Percentiles rank a stretch among this genome's conserved stretches.
phyloP scores from a whole-genome alignment of 2,888 invertebrate species.

The Sphaerophoria taeniata region DNA sequence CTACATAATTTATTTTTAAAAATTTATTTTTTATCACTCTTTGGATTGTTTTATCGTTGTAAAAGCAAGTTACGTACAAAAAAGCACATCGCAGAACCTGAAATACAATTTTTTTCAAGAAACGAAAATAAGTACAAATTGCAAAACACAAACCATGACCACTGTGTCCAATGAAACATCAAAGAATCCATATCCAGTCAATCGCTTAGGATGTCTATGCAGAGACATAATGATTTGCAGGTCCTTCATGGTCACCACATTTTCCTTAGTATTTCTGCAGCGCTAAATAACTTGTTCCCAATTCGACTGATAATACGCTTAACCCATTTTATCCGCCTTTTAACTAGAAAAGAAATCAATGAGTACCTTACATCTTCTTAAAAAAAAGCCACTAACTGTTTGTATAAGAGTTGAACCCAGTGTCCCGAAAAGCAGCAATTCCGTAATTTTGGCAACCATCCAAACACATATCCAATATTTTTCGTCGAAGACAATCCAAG shows the following conservation, averaged over 20 bases:
- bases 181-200: slow-evolving; percentile 51
- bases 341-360: slow-evolving; percentile 3
- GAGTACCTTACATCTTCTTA: too few species aligned
- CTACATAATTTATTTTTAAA: too few species aligned
- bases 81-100: too few species aligned
- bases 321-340: slow-evolving; percentile 74
- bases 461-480: slow-evolving; percentile 73
- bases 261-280: slow-evolving; percentile 66
- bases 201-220: slow-evolving; percentile 52
- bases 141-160: too few species aligned
- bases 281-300: slow-evolving; percentile 75
- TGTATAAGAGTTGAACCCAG: slow-evolving; percentile 75
- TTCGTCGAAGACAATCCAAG: slow-evolving; percentile 40
- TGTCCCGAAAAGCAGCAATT: slow-evolving; percentile 75
- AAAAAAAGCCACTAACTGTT: slow-evolving; percentile 57
- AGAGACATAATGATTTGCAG: slow-evolving; percentile 73
- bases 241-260: slow-evolving; percentile 55
- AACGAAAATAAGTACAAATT: too few species aligned
- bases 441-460: slow-evolving; percentile 75
- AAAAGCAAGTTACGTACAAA: too few species aligned
- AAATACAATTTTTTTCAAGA: too few species aligned
- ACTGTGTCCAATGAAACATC: slow-evolving; percentile 35
- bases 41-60: too few species aligned
- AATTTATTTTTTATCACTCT: too few species aligned
- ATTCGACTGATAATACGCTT: slow-evolving; percentile 75